Evolutionary conservation across 2,797 vertebrate genomes (phyloP), one percentile per base, ranked within the genome.

Genomic region (Hirundo rustica): DNA sequence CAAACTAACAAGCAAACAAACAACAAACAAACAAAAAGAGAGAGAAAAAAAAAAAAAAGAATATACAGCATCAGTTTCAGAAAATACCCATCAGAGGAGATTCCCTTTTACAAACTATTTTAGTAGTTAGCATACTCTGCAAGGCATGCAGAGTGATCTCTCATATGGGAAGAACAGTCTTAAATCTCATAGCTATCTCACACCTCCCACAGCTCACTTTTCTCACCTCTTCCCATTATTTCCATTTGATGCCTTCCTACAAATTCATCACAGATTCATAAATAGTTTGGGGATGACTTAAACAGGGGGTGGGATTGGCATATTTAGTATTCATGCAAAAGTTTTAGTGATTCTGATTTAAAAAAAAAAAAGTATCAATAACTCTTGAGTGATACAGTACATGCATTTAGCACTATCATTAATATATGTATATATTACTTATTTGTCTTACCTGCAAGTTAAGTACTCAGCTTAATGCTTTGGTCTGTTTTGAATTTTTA

Each of bases 201-300:
- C 89, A 90, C 73, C 66, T 90, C 92, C 89, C 76, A 93, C 93
- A 55, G 76, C 16, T 51, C 79, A 81, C n/a, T 92, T 86, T 92
- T 96, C 66, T 84, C 85, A 84, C 44, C 40, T 88, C 89, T 96
- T 93, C 30, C 65, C 51, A 88, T 94, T 95, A 92, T 93, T 94
- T 90, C 85, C 26, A 78, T 82, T 79, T 82, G 40, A 83, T 85
- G 53, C 16, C 50, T 72, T 92, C 91, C 74, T 74, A 72, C 65
- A 77, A 77, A 88, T 83, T 92, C 53, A 85, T 80, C 74, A 91
- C 47, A 84, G 54, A 62, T 79, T 91, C 81, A 88, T 85, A 70
- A 96, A 79, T 77, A 93, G 45, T 51, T 91, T 86, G 26, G 22
- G 22, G 54, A 93, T 93, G 82, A 96, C 58, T 90, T 92, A 88